Evolutionary conservation across 2,888 invertebrate species (phyloP).

Genomic region (Megastigmus dorsalis): DNA sequence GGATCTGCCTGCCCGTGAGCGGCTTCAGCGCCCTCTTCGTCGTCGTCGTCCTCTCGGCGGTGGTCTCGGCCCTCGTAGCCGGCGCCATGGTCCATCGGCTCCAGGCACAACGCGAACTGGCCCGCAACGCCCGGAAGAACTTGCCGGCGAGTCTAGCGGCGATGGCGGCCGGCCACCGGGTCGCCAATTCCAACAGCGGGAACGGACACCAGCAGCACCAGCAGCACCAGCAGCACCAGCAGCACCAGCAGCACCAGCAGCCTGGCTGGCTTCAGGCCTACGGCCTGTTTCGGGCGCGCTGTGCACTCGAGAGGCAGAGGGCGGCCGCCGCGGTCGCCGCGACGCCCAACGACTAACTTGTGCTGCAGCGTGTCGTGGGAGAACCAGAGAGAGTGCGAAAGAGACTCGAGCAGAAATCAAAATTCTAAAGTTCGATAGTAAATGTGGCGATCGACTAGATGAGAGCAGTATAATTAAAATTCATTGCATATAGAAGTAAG

Average conservation of each 20-base stretch:
- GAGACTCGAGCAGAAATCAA: background rate
- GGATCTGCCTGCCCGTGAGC: constrained; percentile 92
- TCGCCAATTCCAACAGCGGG: background rate
- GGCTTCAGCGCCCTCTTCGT: constrained; percentile 93
- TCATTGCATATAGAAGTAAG: too few species aligned
- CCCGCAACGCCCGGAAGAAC: constrained; percentile 71
- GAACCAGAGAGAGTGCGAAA: background rate
- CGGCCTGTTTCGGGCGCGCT: constrained; percentile 63
- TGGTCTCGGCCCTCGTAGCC: constrained; percentile 90
- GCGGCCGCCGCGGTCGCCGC: background rate
- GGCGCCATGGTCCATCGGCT: constrained; percentile 87
- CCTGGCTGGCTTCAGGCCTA: constrained; percentile 68
- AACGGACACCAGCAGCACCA: constrained; percentile 49
- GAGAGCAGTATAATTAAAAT: too few species aligned
- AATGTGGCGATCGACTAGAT: too few species aligned
- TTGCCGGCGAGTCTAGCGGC: constrained; percentile 24
- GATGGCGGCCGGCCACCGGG: constrained; percentile 25
- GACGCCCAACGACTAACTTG: background rate
- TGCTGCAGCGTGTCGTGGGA: too few species aligned
- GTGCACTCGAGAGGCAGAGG: constrained; percentile 9
- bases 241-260: constrained; percentile 61
- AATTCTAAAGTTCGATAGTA: too few species aligned
- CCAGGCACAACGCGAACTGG: constrained; percentile 84
- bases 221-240: constrained; percentile 57
- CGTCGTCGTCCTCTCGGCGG: constrained; percentile 89